Conservation (phyloP, 2,797 vertebrate species). For the Chelon auratus region DNA sequence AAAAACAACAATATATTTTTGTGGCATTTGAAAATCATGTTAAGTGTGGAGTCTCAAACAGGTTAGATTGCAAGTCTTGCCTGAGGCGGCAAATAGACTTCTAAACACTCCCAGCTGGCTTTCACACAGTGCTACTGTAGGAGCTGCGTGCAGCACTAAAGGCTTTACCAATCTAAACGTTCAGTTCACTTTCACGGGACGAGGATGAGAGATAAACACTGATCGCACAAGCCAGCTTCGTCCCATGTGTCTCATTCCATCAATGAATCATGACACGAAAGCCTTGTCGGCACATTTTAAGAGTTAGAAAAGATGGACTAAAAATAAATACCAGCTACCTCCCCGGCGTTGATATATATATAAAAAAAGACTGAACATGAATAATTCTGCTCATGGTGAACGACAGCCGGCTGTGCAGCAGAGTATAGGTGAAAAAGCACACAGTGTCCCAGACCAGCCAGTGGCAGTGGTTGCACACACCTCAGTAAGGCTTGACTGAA, state of each 20-base stretch:
- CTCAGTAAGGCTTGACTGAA: slow-evolving; percentile 19
- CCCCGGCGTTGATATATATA: background rate
- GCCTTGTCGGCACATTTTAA: slow-evolving; percentile 6
- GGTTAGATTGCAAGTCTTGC: slow-evolving; percentile 44
- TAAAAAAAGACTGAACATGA: slow-evolving; percentile 14
- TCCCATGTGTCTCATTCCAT: slow-evolving; percentile 13
- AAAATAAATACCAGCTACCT: slow-evolving; percentile 10
- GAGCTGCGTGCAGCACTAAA: background rate
- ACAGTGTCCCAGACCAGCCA: slow-evolving; percentile 58
- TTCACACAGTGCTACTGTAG: background rate
- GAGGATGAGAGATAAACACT: background rate
- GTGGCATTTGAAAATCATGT: background rate
- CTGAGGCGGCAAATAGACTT: slow-evolving; percentile 34
- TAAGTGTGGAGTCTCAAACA: slow-evolving; percentile 42
- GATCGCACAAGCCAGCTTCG: background rate
- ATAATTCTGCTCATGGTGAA: slow-evolving; percentile 8
- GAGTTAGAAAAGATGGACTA: slow-evolving; percentile 1
- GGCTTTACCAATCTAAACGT: background rate
- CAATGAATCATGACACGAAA: background rate
- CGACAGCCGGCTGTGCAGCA: slow-evolving; percentile 19
- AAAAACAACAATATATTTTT: background rate
- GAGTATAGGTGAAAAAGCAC: slow-evolving; percentile 68
- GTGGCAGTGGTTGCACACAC: slow-evolving; percentile 44
- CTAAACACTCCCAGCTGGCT: slow-evolving; percentile 24
- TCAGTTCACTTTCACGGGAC: background rate